Conservation (phyloP, 1,140 invertebrate species). For the Cydia splendana region DNA sequence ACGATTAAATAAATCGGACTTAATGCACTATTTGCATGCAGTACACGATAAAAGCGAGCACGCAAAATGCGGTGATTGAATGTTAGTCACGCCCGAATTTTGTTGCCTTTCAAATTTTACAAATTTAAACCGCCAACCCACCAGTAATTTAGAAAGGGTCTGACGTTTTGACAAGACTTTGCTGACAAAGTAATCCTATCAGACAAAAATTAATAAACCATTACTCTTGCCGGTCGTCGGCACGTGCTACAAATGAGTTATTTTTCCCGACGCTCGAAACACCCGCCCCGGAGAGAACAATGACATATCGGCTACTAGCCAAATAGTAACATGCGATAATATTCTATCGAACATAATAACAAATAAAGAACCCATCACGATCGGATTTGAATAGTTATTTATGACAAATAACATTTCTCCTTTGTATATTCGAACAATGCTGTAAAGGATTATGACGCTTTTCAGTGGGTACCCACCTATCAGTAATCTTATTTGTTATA, state of each 20-base stretch:
- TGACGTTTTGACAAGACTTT: conserved; percentile 28
- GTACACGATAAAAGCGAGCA: not conserved
- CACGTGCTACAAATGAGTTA: conserved; percentile 44
- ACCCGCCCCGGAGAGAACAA: conserved; percentile 26
- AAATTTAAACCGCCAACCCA: conserved; percentile 5
- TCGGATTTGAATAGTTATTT: conserved; percentile 34
- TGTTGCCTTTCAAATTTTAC: not conserved
- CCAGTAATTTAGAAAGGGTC: conserved; percentile 15
- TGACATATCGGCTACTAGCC: not conserved
- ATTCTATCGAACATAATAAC: not conserved
- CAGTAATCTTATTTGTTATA: conserved; percentile 5
- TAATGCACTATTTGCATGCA: conserved; percentile 18
- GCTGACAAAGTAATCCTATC: conserved; percentile 32
- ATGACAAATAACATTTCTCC: conserved; percentile 25
- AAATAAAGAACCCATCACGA: conserved; percentile 30
- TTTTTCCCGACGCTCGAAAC: conserved; percentile 42
- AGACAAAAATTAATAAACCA: conserved; percentile 32
- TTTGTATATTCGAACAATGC: conserved; percentile 1
- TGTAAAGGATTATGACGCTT: not conserved
- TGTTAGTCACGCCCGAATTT: not conserved
- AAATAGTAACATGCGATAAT: not conserved
- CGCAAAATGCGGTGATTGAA: conserved; percentile 10
- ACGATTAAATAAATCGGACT: not conserved
- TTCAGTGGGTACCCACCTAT: not conserved
- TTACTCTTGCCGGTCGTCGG: conserved; percentile 33